A percentile compares a stretch with the other conserved stretches of the same genome.
These are phyloP conservation scores for Apostichopus californicus DNA, from an alignment of 35 echinoderm and acorn worm genomes.

Conservation along the genomic window DNA sequence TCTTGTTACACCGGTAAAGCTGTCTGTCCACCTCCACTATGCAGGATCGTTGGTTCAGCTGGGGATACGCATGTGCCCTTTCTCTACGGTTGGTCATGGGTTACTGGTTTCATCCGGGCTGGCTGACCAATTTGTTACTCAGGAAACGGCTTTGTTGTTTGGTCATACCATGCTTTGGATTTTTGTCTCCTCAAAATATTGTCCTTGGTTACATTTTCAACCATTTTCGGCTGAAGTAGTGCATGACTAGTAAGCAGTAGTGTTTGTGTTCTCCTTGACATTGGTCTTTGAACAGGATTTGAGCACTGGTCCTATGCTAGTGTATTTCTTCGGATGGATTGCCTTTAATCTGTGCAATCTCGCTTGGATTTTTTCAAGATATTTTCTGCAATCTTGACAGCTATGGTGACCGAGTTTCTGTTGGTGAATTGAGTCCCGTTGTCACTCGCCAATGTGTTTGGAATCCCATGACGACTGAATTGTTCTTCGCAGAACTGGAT, in stretches of 20 bases:
- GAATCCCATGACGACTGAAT: slow-evolving; percentile 36
- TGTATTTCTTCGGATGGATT: slow-evolving; percentile 69
- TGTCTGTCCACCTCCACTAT: slow-evolving; percentile 59
- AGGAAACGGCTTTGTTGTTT: slow-evolving; percentile 50
- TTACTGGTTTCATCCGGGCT: slow-evolving; percentile 73
- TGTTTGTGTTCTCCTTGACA: slow-evolving; percentile 69
- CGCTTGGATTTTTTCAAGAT: slow-evolving; percentile 56
- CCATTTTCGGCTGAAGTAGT: slow-evolving; percentile 61
- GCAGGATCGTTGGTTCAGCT: slow-evolving; percentile 58
- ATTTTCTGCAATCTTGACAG: slow-evolving; percentile 60
- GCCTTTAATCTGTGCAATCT: slow-evolving; percentile 33
- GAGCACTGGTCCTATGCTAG: slow-evolving; percentile 8
- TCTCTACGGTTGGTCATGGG: slow-evolving; percentile 39
- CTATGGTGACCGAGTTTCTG: not conserved
- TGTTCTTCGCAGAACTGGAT: slow-evolving; percentile 35
- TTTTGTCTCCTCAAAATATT: slow-evolving; percentile 53
- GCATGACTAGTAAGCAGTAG: slow-evolving; percentile 63
- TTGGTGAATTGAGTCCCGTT: slow-evolving; percentile 32
- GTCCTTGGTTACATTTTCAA: slow-evolving; percentile 33
- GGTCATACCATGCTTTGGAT: slow-evolving; percentile 58
- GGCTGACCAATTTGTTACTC: slow-evolving; percentile 65
- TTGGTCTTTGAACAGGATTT: slow-evolving; percentile 68
- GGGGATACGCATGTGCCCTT: slow-evolving; percentile 53
- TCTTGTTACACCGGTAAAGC: slow-evolving; percentile 43
- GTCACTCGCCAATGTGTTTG: slow-evolving; percentile 26